A percentile compares a stretch with the other conserved stretches of the same genome.
Evolutionary conservation across 1,140 invertebrate genomes (phyloP).

Genomic region (Physella acuta): DNA sequence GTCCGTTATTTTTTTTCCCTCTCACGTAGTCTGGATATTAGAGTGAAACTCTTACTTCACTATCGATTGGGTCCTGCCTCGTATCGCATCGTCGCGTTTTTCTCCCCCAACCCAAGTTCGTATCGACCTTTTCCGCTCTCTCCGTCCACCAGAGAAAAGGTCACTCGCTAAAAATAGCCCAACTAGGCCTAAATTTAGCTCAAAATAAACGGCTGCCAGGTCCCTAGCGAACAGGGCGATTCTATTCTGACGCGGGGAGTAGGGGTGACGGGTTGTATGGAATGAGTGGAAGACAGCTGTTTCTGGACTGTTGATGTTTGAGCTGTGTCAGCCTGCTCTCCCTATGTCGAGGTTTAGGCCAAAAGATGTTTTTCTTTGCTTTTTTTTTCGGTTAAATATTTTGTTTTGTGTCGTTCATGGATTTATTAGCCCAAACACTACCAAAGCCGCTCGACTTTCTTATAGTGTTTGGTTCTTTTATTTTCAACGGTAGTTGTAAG

Average conservation of each 20-base stretch:
- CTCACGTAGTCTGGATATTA: too few relatives aligned
- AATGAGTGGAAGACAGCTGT: not conserved
- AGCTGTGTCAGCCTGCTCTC: not conserved
- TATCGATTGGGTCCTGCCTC: too few relatives aligned
- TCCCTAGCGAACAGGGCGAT: not conserved
- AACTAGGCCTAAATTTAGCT: slow-evolving; percentile 15
- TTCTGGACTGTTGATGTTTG: not conserved
- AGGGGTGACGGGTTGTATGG: not conserved
- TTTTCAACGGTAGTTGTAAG: too few relatives aligned
- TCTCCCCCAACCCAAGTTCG: not conserved
- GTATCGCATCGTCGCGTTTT: not conserved
- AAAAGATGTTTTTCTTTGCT: too few relatives aligned
- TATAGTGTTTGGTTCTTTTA: too few relatives aligned
- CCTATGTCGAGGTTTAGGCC: not conserved
- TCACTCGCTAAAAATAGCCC: slow-evolving; percentile 20
- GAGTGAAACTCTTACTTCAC: too few relatives aligned
- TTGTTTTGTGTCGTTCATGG: not conserved
- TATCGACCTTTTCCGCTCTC: not conserved
- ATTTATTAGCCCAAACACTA: not conserved
- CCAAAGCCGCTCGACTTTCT: not conserved
- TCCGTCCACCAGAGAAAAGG: slow-evolving; percentile 19
- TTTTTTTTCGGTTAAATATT: too few relatives aligned
- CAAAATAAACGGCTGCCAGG: slow-evolving; percentile 16
- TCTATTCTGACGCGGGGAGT: not conserved
- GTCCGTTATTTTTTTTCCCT: too few relatives aligned